Conservation (phyloP, 2,113 vertebrate species). For the Rhagologus leucostigma region DNA sequence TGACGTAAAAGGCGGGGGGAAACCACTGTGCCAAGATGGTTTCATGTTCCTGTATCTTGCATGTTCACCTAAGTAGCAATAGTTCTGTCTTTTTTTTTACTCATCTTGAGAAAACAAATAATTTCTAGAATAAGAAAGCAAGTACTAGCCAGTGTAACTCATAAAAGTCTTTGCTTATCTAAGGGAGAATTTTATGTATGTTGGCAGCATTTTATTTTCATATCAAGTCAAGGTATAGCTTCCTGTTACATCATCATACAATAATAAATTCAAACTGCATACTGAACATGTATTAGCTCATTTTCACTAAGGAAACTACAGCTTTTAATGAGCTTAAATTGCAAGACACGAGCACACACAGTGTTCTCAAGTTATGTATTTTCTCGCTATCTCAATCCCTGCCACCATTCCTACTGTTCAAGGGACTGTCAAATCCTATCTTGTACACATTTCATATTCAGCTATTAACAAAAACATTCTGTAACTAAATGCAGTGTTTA, state of each 20-base stretch:
- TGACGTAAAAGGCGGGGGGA: not conserved
- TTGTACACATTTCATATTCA: not conserved
- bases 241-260: not conserved
- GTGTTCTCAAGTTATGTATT: not conserved
- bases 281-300: not conserved
- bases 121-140: not conserved
- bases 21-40: not conserved
- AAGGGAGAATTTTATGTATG: not conserved
- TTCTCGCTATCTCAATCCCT: not conserved
- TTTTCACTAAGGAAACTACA: not conserved
- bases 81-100: not conserved
- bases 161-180: not conserved
- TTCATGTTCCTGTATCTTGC: not conserved
- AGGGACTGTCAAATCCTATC: not conserved
- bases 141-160: not conserved
- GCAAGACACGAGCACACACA: not conserved
- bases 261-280: not conserved
- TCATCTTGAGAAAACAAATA: not conserved
- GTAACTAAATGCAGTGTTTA: not conserved
- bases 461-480: not conserved
- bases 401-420: not conserved
- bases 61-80: not conserved
- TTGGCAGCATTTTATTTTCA: not conserved
- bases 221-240: not conserved
- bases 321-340: not conserved